Evolutionary conservation across 2,888 invertebrate genomes (phyloP), one percentile per base, ranked within the genome.

Genomic region (Chaetoderma sp.): DNA sequence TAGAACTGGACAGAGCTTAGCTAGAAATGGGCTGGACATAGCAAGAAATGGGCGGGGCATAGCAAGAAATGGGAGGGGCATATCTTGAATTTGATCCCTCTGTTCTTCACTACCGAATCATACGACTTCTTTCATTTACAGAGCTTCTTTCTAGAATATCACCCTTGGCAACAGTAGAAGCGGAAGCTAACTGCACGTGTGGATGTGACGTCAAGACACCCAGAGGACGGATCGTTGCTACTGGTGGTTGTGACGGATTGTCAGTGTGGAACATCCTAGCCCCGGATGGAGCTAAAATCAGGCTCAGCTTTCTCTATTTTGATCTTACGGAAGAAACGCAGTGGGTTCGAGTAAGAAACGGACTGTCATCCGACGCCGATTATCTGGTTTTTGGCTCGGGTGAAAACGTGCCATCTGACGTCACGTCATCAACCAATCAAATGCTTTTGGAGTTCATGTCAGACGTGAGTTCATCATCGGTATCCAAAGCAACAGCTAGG

Each of bases 341-440:
- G 63, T 81, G 80, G 80, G 76, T 83, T 28, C 80, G 80, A 66
- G 76, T 84, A 6, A 69, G 83, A 25, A 77, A 83, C 60, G 84
- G 84, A 1, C 75, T 66, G 10, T 49, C 68, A 1, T 59, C 70
- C 1, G 65, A 67, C 32, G 73, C 76, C 21, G 74, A 78, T 47
- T 67, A 83, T 18, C 71, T 83, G 32, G 77, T 78, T 6, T 76
- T 76, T 44, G 76, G 73, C 50, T 68, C 68, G 44, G 76, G 76
- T 1, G 70, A 71, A 23, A 55, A 33, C 4, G 52, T 64, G 28
- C 69, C 79, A 1, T 39, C 61, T 5, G 69, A 77, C 55, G 75
- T 82, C 60, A 70, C 67, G 4, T 78, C 80, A 4, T 73, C 80
- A 6, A 60, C 74, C 27, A 77, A 78, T 68, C 68, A 67, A 42